Evolutionary conservation across 64 coral and sea anemone species (phyloP), one percentile per base, ranked within the genome.

Genomic region (Stylophora pistillata): DNA sequence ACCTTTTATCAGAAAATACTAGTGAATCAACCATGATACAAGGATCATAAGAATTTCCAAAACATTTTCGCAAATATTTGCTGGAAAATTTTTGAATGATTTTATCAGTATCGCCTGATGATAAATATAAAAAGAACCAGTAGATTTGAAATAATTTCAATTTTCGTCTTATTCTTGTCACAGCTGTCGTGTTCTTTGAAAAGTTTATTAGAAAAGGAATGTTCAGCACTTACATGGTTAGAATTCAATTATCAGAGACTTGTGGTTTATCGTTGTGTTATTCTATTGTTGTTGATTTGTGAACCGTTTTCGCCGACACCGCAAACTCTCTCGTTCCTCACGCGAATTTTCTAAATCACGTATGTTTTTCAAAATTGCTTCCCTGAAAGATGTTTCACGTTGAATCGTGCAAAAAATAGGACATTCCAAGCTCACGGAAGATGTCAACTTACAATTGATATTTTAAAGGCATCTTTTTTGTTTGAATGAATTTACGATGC

Each of bases 221-320:
- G 53, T 26, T 21, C 13, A 84, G 62, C 12, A 62, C 12, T 53
- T 84, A 37, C 80, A 63, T 84, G 80, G 15, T 69, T 63, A 65
- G 30, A 32, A n/a, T 81, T 81, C 34, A 81, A 81, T 81, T 63
- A 64, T 54, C 13, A 53, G 5, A 37, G 20, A 20, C 57, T 53
- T 84, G 80, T 84, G 80, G 80, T 84, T 84, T 84, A 68, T 23
- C 80, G n/a, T 84, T 20, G 33, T 53, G 20, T 84, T 47, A 15
- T 1, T 65, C 62, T 53, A 68, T 84, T 84, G 80, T 84, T 84
- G 41, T 69, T 84, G 80, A 69, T 84, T 84, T 53, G 11, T 84
- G 80, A 53, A 84, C 60, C 80, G 80, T 84, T 84, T 68, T 60
- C 13, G 58, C 29, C 30, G 59, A 53, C 15, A 63, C 80, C 61